These are phyloP conservation scores for Sebastes taczanowskii DNA, from an alignment of 2,797 vertebrate genomes.

Conservation along the genomic window DNA sequence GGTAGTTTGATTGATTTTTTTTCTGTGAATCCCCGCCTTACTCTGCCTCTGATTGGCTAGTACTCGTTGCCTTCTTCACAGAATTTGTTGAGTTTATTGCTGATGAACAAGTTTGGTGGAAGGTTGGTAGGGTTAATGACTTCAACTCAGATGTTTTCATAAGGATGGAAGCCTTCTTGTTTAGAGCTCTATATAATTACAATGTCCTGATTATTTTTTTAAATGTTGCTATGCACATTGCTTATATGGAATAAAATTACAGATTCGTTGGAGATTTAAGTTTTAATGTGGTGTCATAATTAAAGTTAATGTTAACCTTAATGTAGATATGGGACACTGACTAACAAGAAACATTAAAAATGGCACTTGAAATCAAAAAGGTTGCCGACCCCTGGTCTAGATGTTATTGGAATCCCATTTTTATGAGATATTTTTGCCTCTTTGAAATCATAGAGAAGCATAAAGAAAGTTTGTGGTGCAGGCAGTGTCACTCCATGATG, in stretches of 20 bases:
- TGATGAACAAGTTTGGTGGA: not conserved
- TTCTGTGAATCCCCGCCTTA: not conserved
- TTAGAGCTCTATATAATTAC: not conserved
- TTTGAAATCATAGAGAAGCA: not conserved
- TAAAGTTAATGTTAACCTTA: not conserved
- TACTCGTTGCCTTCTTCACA: not conserved
- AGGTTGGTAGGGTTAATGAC: not conserved
- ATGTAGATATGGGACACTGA: not conserved
- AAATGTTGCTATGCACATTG: not conserved
- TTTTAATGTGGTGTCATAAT: not conserved
- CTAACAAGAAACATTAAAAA: not conserved
- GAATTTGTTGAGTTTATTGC: not conserved
- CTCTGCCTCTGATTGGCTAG: not conserved
- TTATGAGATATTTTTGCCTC: not conserved
- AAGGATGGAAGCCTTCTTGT: not conserved
- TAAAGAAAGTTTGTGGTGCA: constrained; percentile 1
- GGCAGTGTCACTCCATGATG: not conserved
- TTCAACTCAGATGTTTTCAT: not conserved
- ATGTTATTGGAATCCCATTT: constrained; percentile 3
- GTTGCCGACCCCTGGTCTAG: not conserved
- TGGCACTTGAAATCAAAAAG: not conserved
- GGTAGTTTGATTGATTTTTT: not conserved
- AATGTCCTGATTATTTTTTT: not conserved
- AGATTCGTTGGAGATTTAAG: not conserved
- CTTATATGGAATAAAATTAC: not conserved